Conservation (phyloP, 1,140 invertebrate genomes). For the Cyclargus thomasi region DNA sequence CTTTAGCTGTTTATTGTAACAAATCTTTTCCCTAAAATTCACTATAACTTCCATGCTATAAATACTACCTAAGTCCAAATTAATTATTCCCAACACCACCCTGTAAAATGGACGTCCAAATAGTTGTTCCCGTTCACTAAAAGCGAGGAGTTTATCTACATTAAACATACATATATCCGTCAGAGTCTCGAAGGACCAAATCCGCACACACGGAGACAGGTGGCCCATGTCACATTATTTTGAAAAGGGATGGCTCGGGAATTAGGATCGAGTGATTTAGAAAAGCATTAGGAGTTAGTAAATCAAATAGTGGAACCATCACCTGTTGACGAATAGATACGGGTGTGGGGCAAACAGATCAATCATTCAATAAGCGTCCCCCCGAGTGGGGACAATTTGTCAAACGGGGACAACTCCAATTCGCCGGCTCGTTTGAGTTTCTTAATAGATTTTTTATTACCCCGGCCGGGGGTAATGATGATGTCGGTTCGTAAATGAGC, state of each 20-base stretch:
- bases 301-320: conserved; percentile 57
- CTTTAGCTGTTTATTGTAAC: background rate
- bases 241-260: conserved; percentile 60
- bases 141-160: conserved; percentile 12
- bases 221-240: conserved; percentile 55
- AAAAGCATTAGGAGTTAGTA: conserved; percentile 68
- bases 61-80: background rate
- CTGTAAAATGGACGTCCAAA: background rate
- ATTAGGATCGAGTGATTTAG: conserved; percentile 58
- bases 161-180: conserved; percentile 9
- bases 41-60: background rate
- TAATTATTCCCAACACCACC: background rate
- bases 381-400: conserved; percentile 49
- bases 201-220: conserved; percentile 39
- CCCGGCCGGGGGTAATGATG: background rate
- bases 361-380: conserved; percentile 61
- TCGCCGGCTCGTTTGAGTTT: conserved; percentile 24
- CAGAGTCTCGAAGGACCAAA: conserved; percentile 37
- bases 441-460: conserved; percentile 27
- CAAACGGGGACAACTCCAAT: conserved; percentile 34
- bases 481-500: conserved; percentile 8
- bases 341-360: conserved; percentile 50
- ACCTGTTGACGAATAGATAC: conserved; percentile 51
- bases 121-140: background rate
- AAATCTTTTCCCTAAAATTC: too few relatives aligned